Percentiles rank a stretch among this genome's conserved stretches.
phyloP scores from a whole-genome alignment of 2,888 invertebrate genomes.

The Salpingus planirostris region DNA sequence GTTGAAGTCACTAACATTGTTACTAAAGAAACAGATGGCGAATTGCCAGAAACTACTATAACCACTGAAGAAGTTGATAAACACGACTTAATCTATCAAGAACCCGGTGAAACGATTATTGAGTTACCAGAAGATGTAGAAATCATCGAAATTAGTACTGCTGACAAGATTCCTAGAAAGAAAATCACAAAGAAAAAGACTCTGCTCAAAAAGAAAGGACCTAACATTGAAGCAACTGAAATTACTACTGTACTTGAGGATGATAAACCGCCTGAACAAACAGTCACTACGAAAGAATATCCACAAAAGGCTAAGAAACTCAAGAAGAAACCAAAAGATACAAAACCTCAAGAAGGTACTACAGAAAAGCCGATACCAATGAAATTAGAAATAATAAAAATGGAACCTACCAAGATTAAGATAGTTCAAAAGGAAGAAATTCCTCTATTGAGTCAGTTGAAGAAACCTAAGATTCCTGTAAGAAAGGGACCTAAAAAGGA shows the following conservation, averaged over 20 bases:
- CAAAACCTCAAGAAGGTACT: slow-evolving; percentile 10
- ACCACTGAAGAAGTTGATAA: slow-evolving; percentile 26
- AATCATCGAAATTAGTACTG: slow-evolving; percentile 38
- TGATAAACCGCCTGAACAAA: slow-evolving; percentile 25
- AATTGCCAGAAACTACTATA: slow-evolving; percentile 25
- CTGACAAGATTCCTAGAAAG: slow-evolving; percentile 36
- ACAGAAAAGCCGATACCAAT: slow-evolving; percentile 25
- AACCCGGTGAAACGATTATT: slow-evolving; percentile 21
- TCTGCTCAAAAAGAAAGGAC: slow-evolving; percentile 29
- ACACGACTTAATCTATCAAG: slow-evolving; percentile 22
- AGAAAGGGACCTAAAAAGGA: slow-evolving; percentile 30
- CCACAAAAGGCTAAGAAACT: slow-evolving; percentile 14
- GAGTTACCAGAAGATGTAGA: slow-evolving; percentile 37
- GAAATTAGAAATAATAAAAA: slow-evolving; percentile 24
- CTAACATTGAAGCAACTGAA: slow-evolving; percentile 32
- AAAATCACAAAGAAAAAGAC: slow-evolving; percentile 34
- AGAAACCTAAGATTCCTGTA: slow-evolving; percentile 28
- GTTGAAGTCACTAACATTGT: slow-evolving; percentile 42
- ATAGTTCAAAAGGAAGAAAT: slow-evolving; percentile 31
- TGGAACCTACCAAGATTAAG: slow-evolving; percentile 22
- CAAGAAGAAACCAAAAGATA: slow-evolving; percentile 7
- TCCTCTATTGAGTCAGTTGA: slow-evolving; percentile 49
- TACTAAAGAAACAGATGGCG: slow-evolving; percentile 33
- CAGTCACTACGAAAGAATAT: slow-evolving; percentile 24
- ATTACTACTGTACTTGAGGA: slow-evolving; percentile 30